A percentile compares a stretch with the other conserved stretches of the same genome.
Conservation (phyloP, 1,140 invertebrate genomes). For the Leptopilina clavipes region DNA sequence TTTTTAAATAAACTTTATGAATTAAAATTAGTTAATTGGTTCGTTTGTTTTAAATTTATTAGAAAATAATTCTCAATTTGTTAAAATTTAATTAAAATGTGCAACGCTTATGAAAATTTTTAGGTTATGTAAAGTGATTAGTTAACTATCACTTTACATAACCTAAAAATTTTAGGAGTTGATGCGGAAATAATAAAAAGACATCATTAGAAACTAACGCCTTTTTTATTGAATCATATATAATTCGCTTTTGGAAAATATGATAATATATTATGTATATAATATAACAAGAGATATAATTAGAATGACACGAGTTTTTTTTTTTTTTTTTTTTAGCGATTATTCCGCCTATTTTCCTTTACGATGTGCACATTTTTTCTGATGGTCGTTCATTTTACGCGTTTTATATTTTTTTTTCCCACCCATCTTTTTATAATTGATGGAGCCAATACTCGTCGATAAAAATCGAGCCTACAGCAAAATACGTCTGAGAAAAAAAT, state of each 20-base stretch:
- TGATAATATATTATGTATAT: constrained; percentile 71
- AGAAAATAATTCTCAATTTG: too few relatives aligned
- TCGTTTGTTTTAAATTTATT: too few relatives aligned
- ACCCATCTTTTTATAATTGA: not conserved
- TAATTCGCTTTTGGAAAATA: constrained; percentile 74
- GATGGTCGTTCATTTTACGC: constrained; percentile 26
- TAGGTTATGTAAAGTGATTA: too few relatives aligned
- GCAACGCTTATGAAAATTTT: too few relatives aligned
- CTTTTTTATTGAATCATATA: constrained; percentile 72
- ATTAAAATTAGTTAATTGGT: too few relatives aligned
- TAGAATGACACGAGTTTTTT: constrained; percentile 70
- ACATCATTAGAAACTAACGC: constrained; percentile 24
- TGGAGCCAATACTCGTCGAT: constrained; percentile 10
- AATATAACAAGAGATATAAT: constrained; percentile 74
- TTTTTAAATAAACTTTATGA: too few relatives aligned
- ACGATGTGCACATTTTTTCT: constrained; percentile 62
- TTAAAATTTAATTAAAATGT: too few relatives aligned
- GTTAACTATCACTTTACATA: too few relatives aligned
- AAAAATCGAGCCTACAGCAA: constrained; percentile 2
- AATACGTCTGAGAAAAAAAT: not conserved
- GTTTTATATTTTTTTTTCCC: not conserved
- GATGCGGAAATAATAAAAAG: not conserved
- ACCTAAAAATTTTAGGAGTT: too few relatives aligned
- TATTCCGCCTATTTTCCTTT: constrained; percentile 61
- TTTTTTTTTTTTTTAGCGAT: constrained; percentile 59